Evolutionary conservation across 2,113 vertebrate genomes (phyloP).

Genomic region (Lucifuga dentata): DNA sequence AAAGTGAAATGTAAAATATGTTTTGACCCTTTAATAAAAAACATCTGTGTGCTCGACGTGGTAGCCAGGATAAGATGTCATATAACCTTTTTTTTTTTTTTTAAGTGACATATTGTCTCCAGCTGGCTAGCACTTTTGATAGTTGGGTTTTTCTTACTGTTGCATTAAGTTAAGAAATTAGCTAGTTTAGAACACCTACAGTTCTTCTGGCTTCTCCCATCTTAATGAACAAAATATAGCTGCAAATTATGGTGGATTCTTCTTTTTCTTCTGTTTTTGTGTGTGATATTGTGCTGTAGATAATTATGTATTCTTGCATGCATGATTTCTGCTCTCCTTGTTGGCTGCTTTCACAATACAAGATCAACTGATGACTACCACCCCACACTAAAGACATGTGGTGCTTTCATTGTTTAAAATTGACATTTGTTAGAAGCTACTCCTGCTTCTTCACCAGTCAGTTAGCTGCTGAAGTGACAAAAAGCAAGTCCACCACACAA

Average conservation of each 20-base stretch:
- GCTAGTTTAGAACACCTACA: conserved; percentile 57
- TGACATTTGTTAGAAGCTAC: too few relatives aligned
- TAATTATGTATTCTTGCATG: too few relatives aligned
- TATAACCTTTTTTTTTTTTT: conserved; percentile 20
- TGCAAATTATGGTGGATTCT: conserved; percentile 24
- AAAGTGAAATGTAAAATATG: conserved; percentile 78
- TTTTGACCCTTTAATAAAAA: conserved; percentile 70
- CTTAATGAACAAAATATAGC: conserved; percentile 44
- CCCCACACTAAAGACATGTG: too few relatives aligned
- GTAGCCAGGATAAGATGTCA: conserved; percentile 57
- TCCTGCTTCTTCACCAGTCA: too few relatives aligned
- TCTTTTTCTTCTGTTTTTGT: conserved; percentile 4
- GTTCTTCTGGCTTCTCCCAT: conserved; percentile 2
- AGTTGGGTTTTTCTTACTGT: conserved; percentile 38
- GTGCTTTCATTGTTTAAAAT: too few relatives aligned
- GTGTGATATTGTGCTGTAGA: not conserved
- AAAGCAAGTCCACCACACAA: too few relatives aligned
- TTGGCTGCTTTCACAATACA: not conserved
- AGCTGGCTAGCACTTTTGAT: conserved; percentile 56
- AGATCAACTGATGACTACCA: conserved; percentile 26
- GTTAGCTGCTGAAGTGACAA: too few relatives aligned
- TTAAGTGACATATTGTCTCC: conserved; percentile 44
- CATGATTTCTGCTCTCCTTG: conserved; percentile 46
- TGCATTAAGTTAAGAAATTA: not conserved
- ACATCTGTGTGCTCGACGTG: conserved; percentile 63